Percentiles rank a stretch among this genome's conserved stretches.
These are phyloP conservation scores for Ormyrus rosae DNA, from an alignment of 2,888 invertebrate species.

Conservation along the genomic window DNA sequence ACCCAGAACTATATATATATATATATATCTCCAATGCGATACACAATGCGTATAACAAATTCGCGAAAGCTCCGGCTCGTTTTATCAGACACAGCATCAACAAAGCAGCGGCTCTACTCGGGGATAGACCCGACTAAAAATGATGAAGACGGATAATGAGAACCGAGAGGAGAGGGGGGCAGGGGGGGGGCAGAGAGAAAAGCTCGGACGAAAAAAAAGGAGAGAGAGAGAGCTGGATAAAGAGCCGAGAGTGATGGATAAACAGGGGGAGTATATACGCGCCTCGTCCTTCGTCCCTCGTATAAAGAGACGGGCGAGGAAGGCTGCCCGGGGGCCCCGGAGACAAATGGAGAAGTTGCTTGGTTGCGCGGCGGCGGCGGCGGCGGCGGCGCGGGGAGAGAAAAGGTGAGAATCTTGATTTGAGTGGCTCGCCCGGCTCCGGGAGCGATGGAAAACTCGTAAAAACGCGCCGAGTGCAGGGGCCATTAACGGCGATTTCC, in stretches of 20 bases:
- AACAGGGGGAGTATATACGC: slow-evolving; percentile 49
- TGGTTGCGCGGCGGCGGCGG: slow-evolving; percentile 16
- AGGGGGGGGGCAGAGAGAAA: background rate
- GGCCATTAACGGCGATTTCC: slow-evolving; percentile 70
- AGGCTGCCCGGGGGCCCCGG: background rate
- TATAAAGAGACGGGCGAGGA: slow-evolving; percentile 19
- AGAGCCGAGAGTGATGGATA: slow-evolving; percentile 56
- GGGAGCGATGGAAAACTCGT: slow-evolving; percentile 62
- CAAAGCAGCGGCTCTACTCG: background rate
- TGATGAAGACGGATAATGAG: slow-evolving; percentile 43
- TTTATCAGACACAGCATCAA: slow-evolving; percentile 17
- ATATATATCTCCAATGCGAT: background rate
- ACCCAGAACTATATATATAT: too few species aligned
- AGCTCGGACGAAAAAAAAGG: slow-evolving; percentile 23
- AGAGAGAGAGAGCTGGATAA: slow-evolving; percentile 14
- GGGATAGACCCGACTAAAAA: slow-evolving; percentile 3
- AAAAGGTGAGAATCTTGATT: slow-evolving; percentile 70
- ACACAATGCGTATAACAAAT: slow-evolving; percentile 15
- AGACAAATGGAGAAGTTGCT: slow-evolving; percentile 37
- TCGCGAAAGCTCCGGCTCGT: slow-evolving; percentile 1
- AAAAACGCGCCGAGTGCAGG: slow-evolving; percentile 64
- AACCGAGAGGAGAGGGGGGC: background rate
- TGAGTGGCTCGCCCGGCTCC: slow-evolving; percentile 64
- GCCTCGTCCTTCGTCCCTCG: too few species aligned
- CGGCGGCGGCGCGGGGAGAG: slow-evolving; percentile 21